Evolutionary conservation across 2,113 vertebrate genomes (phyloP).

Genomic region (Lepus europaeus): DNA sequence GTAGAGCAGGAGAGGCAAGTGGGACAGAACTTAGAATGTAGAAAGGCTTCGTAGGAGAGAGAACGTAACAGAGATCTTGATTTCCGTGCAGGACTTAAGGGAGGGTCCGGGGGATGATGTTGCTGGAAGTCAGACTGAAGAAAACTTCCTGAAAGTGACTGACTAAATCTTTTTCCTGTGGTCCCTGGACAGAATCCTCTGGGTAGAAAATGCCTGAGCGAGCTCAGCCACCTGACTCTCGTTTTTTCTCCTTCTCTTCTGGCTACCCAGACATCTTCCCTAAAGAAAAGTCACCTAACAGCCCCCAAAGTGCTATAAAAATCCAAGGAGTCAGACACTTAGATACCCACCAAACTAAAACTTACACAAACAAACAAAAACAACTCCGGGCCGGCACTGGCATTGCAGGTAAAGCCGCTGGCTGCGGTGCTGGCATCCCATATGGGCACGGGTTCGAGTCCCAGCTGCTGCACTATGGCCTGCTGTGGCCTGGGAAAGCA

Average conservation of each 20-base stretch:
- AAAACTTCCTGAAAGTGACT: slow-evolving; percentile 57
- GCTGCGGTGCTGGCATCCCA: no score
- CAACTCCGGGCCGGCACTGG: no score
- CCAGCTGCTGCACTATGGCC: no score
- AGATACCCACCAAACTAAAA: not conserved
- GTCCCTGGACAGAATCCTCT: slow-evolving; percentile 29
- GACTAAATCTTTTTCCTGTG: slow-evolving; percentile 43
- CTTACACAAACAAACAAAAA: no score
- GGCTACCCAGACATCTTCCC: not conserved
- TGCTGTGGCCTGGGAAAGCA: no score
- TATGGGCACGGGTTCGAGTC: no score
- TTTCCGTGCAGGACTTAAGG: slow-evolving; percentile 24
- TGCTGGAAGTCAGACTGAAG: slow-evolving; percentile 38
- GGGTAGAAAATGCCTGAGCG: not conserved
- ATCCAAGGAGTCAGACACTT: not conserved
- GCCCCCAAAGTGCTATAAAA: slow-evolving; percentile 27
- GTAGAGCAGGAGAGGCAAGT: not conserved
- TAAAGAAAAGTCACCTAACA: slow-evolving; percentile 46
- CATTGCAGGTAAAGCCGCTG: no score
- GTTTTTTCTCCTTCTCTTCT: not conserved
- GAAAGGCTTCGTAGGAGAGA: slow-evolving; percentile 3
- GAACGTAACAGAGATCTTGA: slow-evolving; percentile 28
- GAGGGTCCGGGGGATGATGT: slow-evolving; percentile 11
- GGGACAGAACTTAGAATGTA: not conserved
- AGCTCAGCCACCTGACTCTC: not conserved